phyloP scores from a whole-genome alignment of 2,113 vertebrate species.

The Macaca fascicularis region T2T-MFA8v1.1 NC_088375.1:16990501-16991000 shows the following conservation, averaged over 20 bases:
- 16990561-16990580: not conserved
- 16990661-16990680: not conserved
- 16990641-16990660: rapidly evolving
- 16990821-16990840: not conserved
- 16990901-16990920: not conserved
- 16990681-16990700: rapidly evolving
- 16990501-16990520: not conserved
- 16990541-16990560: not conserved
- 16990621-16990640: rapidly evolving
- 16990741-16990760: not conserved
- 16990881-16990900: not conserved
- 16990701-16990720: not conserved
- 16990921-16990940: not conserved
- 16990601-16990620: not conserved
- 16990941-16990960: not conserved
- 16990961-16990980: not conserved
- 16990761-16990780: not conserved
- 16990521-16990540: not conserved
- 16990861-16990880: not conserved
- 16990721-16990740: not conserved
- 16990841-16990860: not conserved
- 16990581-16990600: too few relatives aligned
- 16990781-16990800: not conserved
- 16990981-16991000: not conserved
- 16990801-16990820: not conserved